These are phyloP conservation scores for Sclerodermus sp. DNA, from an alignment of 2,888 invertebrate species.

Conservation along the genomic window DNA sequence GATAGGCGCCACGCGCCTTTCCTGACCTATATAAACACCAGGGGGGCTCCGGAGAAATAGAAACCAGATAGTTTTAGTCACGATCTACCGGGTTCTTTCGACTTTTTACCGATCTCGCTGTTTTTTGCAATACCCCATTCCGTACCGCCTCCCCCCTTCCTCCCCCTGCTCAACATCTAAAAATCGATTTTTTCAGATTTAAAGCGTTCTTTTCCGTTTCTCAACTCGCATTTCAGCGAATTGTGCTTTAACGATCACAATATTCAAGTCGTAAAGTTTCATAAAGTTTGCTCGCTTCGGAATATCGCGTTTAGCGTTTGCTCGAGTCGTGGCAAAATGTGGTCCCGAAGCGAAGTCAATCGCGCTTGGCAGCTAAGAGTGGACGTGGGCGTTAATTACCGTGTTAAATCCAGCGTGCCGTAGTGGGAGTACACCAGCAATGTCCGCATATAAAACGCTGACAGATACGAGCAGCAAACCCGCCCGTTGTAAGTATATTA, in stretches of 20 bases:
- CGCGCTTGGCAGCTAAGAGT: constrained; percentile 17
- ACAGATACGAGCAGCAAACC: neutral
- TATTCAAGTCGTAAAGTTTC: no score
- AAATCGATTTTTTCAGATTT: no score
- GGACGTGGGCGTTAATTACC: constrained; percentile 33
- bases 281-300: neutral
- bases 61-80: no score
- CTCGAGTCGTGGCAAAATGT: neutral
- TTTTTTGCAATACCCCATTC: no score
- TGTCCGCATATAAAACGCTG: neutral
- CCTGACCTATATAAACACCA: constrained; percentile 44
- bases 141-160: no score
- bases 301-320: neutral
- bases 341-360: constrained; percentile 18
- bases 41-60: constrained; percentile 21
- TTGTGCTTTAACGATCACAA: no score
- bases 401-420: constrained; percentile 25
- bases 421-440: constrained; percentile 25
- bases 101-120: no score
- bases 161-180: no score
- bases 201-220: no score
- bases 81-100: no score
- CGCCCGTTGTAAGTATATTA: neutral
- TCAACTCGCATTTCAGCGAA: no score
- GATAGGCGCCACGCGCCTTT: constrained; percentile 48